Conservation (phyloP, 2,888 invertebrate species). For the Pegoplata infirma region DNA sequence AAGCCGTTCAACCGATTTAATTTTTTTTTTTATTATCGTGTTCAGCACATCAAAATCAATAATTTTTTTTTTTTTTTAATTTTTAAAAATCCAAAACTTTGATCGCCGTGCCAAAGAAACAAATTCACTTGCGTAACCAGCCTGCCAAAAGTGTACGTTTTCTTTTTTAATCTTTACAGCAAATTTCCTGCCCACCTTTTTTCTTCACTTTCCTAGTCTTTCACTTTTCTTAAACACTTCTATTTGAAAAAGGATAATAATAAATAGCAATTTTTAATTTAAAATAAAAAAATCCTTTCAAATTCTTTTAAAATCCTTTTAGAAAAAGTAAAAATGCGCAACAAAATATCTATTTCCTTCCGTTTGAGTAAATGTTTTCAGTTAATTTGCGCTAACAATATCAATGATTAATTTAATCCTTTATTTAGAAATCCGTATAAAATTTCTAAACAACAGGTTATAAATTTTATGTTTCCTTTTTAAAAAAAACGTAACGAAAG, state of each 20-base stretch:
- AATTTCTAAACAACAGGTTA: conserved; percentile 53
- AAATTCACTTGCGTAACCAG: no score
- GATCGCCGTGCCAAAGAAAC: no score
- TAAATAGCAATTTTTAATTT: background rate
- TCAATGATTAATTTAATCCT: background rate
- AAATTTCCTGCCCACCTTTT: background rate
- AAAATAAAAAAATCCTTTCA: background rate
- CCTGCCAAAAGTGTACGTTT: no score
- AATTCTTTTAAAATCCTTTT: conserved; percentile 11
- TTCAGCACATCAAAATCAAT: no score
- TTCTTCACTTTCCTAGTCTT: background rate
- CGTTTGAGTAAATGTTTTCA: conserved; percentile 4
- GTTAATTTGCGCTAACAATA: conserved; percentile 30
- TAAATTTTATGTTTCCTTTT: conserved; percentile 31
- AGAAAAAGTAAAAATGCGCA: conserved; percentile 42
- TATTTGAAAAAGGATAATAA: background rate
- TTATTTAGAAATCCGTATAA: conserved; percentile 4
- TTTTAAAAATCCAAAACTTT: no score
- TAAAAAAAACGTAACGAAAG: conserved; percentile 8
- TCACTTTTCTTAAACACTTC: background rate
- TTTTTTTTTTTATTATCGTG: no score
- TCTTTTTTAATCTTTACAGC: no score
- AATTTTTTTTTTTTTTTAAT: no score
- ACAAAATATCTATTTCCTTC: conserved; percentile 53
- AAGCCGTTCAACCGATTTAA: no score